Conservation (phyloP, 2,797 vertebrate genomes). For the Limnodromus scolopaceus region DNA sequence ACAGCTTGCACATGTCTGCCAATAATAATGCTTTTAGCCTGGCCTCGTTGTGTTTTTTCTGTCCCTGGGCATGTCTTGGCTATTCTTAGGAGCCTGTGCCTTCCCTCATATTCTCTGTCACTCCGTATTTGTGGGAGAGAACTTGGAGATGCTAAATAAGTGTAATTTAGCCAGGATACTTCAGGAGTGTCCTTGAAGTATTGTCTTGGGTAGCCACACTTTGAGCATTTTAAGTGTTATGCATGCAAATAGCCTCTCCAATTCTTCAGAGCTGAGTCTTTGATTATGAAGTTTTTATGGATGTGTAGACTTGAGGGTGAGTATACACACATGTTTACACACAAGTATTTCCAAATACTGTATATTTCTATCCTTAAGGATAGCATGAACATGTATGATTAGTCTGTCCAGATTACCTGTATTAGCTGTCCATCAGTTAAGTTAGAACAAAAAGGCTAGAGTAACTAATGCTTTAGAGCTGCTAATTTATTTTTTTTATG, state of each 20-base stretch:
- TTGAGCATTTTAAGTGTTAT: background rate
- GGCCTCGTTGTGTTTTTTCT: background rate
- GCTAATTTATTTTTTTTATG: background rate
- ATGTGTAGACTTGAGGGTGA: background rate
- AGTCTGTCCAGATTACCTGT: background rate
- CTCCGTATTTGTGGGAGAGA: background rate
- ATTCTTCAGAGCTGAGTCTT: background rate
- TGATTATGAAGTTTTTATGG: background rate
- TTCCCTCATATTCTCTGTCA: background rate
- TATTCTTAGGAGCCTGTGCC: background rate
- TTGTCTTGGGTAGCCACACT: background rate
- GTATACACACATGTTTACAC: background rate
- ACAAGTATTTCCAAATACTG: background rate
- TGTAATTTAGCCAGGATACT: background rate
- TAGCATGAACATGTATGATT: fast-evolving
- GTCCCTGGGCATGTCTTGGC: background rate
- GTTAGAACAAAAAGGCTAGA: background rate
- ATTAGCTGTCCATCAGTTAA: background rate
- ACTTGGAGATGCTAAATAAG: background rate
- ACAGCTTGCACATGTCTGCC: background rate
- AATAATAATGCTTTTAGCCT: background rate
- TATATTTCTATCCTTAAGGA: background rate
- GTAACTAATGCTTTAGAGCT: background rate
- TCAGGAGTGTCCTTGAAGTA: background rate
- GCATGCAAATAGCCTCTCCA: background rate